A percentile compares a stretch with the other conserved stretches of the same genome.
Conservation (phyloP, 2,797 vertebrate species). For the Oryzias dopingdopingensis region DNA sequence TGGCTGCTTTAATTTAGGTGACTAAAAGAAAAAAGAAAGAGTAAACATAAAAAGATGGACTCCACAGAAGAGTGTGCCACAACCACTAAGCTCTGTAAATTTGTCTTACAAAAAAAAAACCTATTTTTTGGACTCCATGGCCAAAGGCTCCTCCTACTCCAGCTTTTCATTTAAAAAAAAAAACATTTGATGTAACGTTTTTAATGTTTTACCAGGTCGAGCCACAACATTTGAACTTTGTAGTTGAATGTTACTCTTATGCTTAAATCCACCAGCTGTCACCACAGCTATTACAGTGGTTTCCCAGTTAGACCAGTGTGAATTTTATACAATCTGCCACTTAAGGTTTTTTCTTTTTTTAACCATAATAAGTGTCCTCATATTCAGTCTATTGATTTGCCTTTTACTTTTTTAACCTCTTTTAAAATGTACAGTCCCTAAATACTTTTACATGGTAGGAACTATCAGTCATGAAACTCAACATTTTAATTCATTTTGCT, state of each 20-base stretch:
- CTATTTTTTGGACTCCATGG: constrained; percentile 27
- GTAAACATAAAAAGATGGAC: constrained; percentile 6
- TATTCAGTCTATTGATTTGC: constrained; percentile 21
- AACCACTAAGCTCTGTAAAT: too few relatives aligned
- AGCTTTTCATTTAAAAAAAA: constrained; percentile 4
- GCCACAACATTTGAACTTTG: constrained; percentile 36
- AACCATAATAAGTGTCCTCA: constrained; percentile 7
- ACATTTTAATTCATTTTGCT: constrained; percentile 8
- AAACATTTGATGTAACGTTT: constrained; percentile 8
- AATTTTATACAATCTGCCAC: constrained; percentile 38
- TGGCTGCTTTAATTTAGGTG: constrained; percentile 77
- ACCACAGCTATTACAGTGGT: constrained; percentile 48
- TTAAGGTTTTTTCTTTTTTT: constrained; percentile 12
- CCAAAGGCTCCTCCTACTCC: constrained; percentile 4
- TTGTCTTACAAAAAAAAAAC: too few relatives aligned
- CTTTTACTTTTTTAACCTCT: constrained; percentile 2
- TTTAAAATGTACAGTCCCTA: constrained; percentile 14
- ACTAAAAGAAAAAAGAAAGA: constrained; percentile 62
- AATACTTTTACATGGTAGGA: constrained; percentile 17
- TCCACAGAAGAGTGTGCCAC: too few relatives aligned
- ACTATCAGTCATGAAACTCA: constrained; percentile 12
- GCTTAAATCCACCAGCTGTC: constrained; percentile 46
- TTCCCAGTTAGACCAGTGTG: constrained; percentile 41
- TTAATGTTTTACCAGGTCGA: constrained; percentile 11
- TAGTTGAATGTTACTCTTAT: constrained; percentile 32